These are phyloP conservation scores for Elegia similella DNA, from an alignment of 2,888 invertebrate species.

Conservation along the genomic window DNA sequence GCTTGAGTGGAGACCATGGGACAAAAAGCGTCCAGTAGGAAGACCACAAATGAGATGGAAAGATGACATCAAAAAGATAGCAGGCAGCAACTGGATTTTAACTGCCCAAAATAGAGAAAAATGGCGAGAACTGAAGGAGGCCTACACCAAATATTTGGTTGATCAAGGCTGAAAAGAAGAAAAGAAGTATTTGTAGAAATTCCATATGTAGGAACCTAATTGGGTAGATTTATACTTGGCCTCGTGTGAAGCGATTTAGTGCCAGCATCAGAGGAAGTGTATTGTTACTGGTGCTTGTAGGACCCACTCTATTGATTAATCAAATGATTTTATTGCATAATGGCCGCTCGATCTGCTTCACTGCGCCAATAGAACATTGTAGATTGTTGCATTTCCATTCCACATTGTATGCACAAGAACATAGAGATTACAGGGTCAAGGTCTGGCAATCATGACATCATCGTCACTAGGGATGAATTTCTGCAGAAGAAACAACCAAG, in stretches of 20 bases:
- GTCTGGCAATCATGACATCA: neutral
- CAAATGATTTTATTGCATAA: slow-evolving; percentile 76
- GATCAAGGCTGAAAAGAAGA: too few relatives aligned
- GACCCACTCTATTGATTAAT: slow-evolving; percentile 77
- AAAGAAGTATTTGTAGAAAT: too few relatives aligned
- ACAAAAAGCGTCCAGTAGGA: too few relatives aligned
- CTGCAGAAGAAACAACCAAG: too few relatives aligned
- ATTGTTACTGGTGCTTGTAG: slow-evolving; percentile 59
- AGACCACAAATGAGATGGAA: too few relatives aligned
- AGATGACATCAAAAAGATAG: too few relatives aligned
- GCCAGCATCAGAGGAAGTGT: slow-evolving; percentile 47
- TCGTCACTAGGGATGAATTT: neutral
- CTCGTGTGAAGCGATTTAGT: slow-evolving; percentile 13
- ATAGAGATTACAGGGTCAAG: neutral
- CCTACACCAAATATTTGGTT: too few relatives aligned
- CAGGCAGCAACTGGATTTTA: too few relatives aligned
- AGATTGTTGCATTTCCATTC: slow-evolving; percentile 5
- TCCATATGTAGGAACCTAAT: too few relatives aligned
- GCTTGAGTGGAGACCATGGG: too few relatives aligned
- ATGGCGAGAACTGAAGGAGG: too few relatives aligned
- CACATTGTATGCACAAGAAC: slow-evolving; percentile 7
- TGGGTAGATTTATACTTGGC: neutral
- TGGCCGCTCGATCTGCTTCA: slow-evolving; percentile 48
- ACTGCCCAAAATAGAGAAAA: too few relatives aligned
- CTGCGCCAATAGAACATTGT: slow-evolving; percentile 24